phyloP scores from a whole-genome alignment of 2,113 vertebrate species.

The Brachirus orientalis region DNA sequence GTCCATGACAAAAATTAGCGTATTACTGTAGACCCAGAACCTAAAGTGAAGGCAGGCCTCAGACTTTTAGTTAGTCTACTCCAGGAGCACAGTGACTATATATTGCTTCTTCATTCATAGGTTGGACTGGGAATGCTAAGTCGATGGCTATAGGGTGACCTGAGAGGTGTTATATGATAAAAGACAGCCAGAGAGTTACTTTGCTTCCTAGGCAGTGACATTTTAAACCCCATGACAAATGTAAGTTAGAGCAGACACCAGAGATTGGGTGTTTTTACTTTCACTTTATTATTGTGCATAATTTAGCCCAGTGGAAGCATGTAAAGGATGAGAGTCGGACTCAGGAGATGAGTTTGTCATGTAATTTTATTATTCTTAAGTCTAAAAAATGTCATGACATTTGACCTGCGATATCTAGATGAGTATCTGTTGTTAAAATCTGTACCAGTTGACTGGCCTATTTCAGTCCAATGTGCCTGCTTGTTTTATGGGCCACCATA shows the following conservation, averaged over 20 bases:
- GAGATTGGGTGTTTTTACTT: constrained; percentile 3
- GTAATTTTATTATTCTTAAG: too few species aligned
- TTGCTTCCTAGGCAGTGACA: not conserved
- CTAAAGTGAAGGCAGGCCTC: too few species aligned
- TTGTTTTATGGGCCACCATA: constrained; percentile 14
- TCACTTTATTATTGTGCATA: too few species aligned
- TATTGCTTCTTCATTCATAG: not conserved
- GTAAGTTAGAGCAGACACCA: not conserved
- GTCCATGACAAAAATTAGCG: too few species aligned
- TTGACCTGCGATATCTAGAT: constrained; percentile 1
- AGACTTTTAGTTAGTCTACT: too few species aligned
- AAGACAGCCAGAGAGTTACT: too few species aligned
- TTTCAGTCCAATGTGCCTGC: constrained; percentile 11
- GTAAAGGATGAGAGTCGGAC: too few species aligned
- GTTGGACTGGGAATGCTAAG: not conserved
- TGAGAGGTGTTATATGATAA: not conserved
- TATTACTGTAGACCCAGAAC: too few species aligned
- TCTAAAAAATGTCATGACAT: too few species aligned
- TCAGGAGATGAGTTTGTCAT: too few species aligned
- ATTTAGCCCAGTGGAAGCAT: too few species aligned
- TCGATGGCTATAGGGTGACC: not conserved
- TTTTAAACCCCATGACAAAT: not conserved
- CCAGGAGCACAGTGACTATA: not conserved
- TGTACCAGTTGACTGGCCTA: not conserved
- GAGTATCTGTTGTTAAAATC: constrained; percentile 3